Evolutionary conservation across 2,888 invertebrate species (phyloP), one percentile per base, ranked within the genome.

Genomic region (Thumatha senex): DNA sequence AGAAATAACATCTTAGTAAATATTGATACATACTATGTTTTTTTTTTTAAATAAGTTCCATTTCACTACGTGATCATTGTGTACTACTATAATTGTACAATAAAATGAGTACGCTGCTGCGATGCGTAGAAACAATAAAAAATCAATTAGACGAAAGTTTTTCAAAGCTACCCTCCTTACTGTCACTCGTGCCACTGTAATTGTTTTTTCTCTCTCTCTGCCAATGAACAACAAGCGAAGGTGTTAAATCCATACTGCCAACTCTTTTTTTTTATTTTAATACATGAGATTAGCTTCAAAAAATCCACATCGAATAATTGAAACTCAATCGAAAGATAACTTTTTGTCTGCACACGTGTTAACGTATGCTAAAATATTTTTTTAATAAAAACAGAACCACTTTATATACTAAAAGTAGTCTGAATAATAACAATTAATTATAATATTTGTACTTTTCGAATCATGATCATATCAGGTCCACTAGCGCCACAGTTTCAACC

Each of bases 41-140:
- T 49, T 34, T 48, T 34, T 30, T 39, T 61, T 46, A 58, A 62
- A 64, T 67, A 66, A 64, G 64, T 60, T 63, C 57, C 58, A 60
- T 57, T 24, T 54, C 13, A 43, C 54, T 58, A 47, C 36, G 51
- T 44, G 54, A 51, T 50, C 40, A 54, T 57, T 54, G 51, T 52
- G 55, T 49, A 52, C 58, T 62, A 64, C 56, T 57, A 49, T 64
- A 57, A 49, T 64, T 67, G 61, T 65, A 67, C 63, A 58, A 52
- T 46, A 52, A 45, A 35, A 10, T 36, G 47, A 33, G 29, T 11
- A n/a, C 41, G 36, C 14, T 56, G 39, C 31, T 44, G 54, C 46
- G 62, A 57, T 66, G 63, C 58, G 55, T 34, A 35, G 7, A 11
- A 29, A 38, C 2, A 36, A 13, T 39, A 39, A 39, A n/a, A 15